phyloP scores from a whole-genome alignment of 2,888 invertebrate species.

The Caenorhabditis doughertyi region DNA sequence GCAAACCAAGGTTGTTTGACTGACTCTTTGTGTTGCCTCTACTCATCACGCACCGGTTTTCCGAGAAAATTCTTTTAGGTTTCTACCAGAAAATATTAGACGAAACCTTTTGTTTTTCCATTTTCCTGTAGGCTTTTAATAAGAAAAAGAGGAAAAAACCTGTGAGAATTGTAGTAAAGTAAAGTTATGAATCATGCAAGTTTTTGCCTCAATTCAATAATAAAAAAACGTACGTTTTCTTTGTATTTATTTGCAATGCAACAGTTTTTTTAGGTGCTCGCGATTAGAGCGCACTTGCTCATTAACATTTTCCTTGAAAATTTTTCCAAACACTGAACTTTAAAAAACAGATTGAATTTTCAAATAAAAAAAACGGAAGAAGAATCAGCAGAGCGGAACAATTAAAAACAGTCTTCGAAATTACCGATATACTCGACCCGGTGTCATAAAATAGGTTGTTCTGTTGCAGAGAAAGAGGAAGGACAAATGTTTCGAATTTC shows the following conservation, averaged over 20 bases:
- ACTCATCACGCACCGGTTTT: no score
- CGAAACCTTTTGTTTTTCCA: no score
- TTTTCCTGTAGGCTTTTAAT: neutral
- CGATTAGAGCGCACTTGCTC: no score
- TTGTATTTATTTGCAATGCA: neutral
- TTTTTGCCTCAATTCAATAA: constrained; percentile 17
- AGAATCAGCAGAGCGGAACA: no score
- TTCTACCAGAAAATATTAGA: no score
- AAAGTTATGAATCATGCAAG: constrained; percentile 21
- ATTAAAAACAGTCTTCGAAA: neutral
- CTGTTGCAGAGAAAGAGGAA: no score
- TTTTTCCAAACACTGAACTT: no score
- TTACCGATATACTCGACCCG: neutral
- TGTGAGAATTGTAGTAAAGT: neutral
- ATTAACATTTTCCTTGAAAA: no score
- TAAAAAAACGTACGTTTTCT: neutral
- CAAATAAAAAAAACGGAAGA: no score
- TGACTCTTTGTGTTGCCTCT: no score
- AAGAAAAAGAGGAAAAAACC: constrained; percentile 6
- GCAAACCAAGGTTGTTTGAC: constrained; percentile 46
- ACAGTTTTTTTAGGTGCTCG: neutral
- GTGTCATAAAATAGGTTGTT: constrained; percentile 16
- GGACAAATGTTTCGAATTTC: constrained; percentile 21
- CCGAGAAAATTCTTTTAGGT: no score
- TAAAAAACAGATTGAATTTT: no score